Evolutionary conservation across 2,888 invertebrate genomes (phyloP).

Genomic region (Malthinus seriepunctatus): DNA sequence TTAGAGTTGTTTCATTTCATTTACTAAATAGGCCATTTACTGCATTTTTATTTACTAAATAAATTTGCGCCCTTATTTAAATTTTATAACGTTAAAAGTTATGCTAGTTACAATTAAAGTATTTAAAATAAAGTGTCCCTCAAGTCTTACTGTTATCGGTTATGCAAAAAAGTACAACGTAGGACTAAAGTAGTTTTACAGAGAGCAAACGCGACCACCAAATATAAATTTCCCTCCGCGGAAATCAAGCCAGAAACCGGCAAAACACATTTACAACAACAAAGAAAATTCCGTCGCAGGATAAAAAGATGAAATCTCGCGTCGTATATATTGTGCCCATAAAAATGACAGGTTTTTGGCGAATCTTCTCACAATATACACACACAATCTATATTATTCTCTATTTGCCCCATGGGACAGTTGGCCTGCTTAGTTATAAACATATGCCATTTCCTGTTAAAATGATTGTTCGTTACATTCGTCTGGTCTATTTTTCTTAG

Average conservation of each 20-base stretch:
- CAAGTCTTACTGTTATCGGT: conserved; percentile 13
- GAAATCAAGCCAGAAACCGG: conserved; percentile 48
- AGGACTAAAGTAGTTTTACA: conserved; percentile 29
- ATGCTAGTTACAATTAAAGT: conserved; percentile 5
- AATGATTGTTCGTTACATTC: conserved; percentile 25
- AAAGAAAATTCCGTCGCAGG: conserved; percentile 45
- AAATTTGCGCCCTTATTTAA: no score
- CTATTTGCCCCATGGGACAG: conserved; percentile 42
- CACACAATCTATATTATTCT: conserved; percentile 44
- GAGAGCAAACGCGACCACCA: conserved; percentile 33
- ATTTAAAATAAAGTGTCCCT: conserved; percentile 18
- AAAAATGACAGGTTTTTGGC: conserved; percentile 47
- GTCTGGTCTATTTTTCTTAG: conserved; percentile 24
- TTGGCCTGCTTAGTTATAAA: conserved; percentile 32
- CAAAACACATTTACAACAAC: conserved; percentile 46
- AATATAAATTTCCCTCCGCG: conserved; percentile 52
- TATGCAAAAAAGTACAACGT: conserved; percentile 19
- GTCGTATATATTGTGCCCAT: conserved; percentile 45
- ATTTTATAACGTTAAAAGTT: no score
- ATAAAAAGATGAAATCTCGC: conserved; percentile 46
- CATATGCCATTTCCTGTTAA: conserved; percentile 19
- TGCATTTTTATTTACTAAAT: no score
- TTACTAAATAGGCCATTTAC: conserved; percentile 14
- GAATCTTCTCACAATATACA: conserved; percentile 40
- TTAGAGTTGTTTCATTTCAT: conserved; percentile 16